phyloP scores from a whole-genome alignment of 2,888 invertebrate genomes.

The Apoda limacodes region DNA sequence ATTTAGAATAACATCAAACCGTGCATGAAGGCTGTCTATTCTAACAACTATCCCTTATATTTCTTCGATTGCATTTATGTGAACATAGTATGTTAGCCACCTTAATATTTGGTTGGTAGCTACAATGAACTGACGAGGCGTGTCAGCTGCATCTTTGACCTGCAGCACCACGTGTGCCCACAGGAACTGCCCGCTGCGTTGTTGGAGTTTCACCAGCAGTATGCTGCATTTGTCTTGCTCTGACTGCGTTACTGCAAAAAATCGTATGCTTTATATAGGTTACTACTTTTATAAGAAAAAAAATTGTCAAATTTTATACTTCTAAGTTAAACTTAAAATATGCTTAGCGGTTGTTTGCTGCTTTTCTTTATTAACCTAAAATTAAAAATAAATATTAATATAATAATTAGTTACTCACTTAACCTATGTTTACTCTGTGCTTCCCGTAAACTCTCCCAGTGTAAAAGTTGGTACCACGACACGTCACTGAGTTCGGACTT shows the following conservation, averaged over 20 bases:
- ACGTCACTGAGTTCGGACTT: constrained; percentile 89
- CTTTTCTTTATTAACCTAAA: no score
- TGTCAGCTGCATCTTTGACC: constrained; percentile 89
- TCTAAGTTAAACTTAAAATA: no score
- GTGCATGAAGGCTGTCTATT: no score
- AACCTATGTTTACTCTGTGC: constrained; percentile 96
- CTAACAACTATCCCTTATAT: no score
- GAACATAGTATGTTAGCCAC: no score
- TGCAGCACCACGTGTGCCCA: constrained; percentile 98
- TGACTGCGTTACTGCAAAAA: constrained; percentile 90
- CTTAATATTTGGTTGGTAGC: constrained; percentile 97
- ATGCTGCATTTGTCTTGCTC: constrained; percentile 98
- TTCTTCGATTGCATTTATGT: no score
- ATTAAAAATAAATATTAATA: no score
- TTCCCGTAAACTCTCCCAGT: constrained; percentile 95
- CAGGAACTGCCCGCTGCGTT: constrained; percentile 86
- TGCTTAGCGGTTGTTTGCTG: no score
- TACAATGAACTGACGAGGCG: constrained; percentile 92
- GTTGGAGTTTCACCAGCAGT: constrained; percentile 89
- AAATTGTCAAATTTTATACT: neutral
- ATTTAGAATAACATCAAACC: no score
- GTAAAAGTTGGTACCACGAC: constrained; percentile 97
- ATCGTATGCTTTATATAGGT: no score
- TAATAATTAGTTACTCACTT: constrained; percentile 78
- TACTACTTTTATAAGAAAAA: neutral